Conservation (phyloP, 2,797 vertebrate genomes). For the Cynodonichthys magdalenae region DNA sequence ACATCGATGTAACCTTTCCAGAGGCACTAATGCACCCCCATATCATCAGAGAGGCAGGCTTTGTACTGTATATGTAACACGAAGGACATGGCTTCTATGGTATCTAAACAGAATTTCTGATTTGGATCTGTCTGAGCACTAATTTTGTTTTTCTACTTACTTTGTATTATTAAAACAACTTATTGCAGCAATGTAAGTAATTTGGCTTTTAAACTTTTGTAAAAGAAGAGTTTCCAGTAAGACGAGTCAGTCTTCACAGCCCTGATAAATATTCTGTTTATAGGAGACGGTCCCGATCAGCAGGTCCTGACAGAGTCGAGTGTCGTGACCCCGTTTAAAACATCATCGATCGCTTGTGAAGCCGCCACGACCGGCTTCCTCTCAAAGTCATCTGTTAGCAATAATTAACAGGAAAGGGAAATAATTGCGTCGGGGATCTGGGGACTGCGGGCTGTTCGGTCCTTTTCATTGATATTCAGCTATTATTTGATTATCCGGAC, state of each 20-base stretch:
- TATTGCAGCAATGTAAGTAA: too few species aligned
- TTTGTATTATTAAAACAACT: too few species aligned
- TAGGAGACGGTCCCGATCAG: slow-evolving; percentile 28
- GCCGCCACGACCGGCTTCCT: slow-evolving; percentile 80
- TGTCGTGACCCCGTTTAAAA: slow-evolving; percentile 70
- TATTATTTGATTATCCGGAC: slow-evolving; percentile 81
- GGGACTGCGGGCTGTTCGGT: slow-evolving; percentile 83
- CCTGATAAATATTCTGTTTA: slow-evolving; percentile 13
- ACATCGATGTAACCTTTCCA: too few species aligned
- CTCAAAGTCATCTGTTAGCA: slow-evolving; percentile 94
- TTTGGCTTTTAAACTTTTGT: too few species aligned
- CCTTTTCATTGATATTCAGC: slow-evolving; percentile 88
- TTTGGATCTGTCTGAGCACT: too few species aligned
- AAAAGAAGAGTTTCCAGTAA: neutral
- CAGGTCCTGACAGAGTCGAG: slow-evolving; percentile 51
- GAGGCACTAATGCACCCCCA: too few species aligned
- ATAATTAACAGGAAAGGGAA: slow-evolving; percentile 94
- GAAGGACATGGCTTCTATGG: too few species aligned
- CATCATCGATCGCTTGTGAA: slow-evolving; percentile 80
- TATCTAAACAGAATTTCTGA: too few species aligned
- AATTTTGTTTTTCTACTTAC: too few species aligned
- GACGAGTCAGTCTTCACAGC: slow-evolving; percentile 10
- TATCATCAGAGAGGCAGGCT: too few species aligned
- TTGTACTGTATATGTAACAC: too few species aligned
- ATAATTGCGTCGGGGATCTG: slow-evolving; percentile 92